Conservation (phyloP, 2,113 vertebrate genomes). For the Salminus brasiliensis region DNA sequence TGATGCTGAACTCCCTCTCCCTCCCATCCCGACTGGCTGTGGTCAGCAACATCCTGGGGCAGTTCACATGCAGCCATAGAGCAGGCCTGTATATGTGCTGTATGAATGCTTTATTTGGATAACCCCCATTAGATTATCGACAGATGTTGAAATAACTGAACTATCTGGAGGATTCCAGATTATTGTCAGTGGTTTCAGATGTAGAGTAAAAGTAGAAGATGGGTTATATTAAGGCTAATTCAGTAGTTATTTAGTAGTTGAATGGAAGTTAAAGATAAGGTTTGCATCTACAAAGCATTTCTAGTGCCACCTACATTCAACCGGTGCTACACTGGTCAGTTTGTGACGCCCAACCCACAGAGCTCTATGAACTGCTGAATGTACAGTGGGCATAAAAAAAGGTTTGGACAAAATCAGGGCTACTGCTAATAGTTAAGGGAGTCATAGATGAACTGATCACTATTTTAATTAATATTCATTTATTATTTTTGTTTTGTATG, state of each 20-base stretch:
- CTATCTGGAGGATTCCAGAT: neutral
- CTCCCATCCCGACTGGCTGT: neutral
- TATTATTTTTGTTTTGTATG: too few species aligned
- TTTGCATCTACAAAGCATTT: too few species aligned
- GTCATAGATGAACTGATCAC: too few species aligned
- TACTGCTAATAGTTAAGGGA: too few species aligned
- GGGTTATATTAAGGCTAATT: neutral
- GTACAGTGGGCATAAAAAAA: too few species aligned
- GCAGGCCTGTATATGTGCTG: neutral
- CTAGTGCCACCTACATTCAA: too few species aligned
- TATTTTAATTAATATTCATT: too few species aligned
- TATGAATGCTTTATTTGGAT: neutral
- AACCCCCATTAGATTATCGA: neutral
- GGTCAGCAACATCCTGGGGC: neutral
- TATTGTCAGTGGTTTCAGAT: neutral
- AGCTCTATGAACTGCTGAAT: too few species aligned
- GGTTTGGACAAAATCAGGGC: too few species aligned
- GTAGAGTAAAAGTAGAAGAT: neutral
- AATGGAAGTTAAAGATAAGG: neutral
- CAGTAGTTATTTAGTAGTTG: neutral
- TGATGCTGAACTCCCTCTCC: neutral
- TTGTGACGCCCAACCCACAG: too few species aligned
- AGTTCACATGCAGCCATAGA: neutral
- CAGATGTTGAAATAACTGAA: too few species aligned
- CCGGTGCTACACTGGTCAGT: too few species aligned